phyloP scores from a whole-genome alignment of 1,140 invertebrate genomes.

The Aphelenchoides fujianensis region DNA sequence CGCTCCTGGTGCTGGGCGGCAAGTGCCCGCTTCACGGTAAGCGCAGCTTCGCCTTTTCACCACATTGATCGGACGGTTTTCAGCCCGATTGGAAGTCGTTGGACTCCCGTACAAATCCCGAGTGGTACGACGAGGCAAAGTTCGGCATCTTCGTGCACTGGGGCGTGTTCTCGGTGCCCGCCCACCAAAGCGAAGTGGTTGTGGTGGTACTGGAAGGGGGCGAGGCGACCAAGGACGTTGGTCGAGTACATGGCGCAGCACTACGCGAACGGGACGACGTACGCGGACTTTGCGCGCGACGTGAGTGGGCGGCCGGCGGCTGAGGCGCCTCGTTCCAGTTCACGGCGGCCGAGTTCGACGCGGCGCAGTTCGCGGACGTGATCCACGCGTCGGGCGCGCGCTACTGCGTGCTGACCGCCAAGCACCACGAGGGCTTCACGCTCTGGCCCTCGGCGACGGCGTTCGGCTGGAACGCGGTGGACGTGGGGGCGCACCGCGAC shows the following conservation, averaged over 20 bases:
- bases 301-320: conserved; percentile 19
- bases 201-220: conserved; percentile 38
- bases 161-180: conserved; percentile 85
- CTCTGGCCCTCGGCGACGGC: conserved; percentile 80
- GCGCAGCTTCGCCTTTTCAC: too few relatives aligned
- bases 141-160: conserved; percentile 89
- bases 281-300: conserved; percentile 76
- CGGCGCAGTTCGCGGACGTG: conserved; percentile 39
- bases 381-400: conserved; percentile 49
- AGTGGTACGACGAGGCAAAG: conserved; percentile 84
- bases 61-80: too few relatives aligned
- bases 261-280: conserved; percentile 71
- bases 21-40: too few relatives aligned
- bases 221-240: conserved; percentile 17
- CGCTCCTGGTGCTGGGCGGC: too few relatives aligned
- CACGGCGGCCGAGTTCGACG: conserved; percentile 44
- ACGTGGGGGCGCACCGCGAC: conserved; percentile 78
- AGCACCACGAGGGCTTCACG: conserved; percentile 88
- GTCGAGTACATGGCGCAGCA: conserved; percentile 70
- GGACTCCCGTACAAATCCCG: conserved; percentile 76
- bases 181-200: conserved; percentile 65
- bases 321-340: conserved; percentile 35
- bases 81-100: conserved; percentile 74
- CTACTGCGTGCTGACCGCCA: conserved; percentile 82
- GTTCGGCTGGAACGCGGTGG: conserved; percentile 83